phyloP scores from a whole-genome alignment of 2,797 vertebrate species.

The Chelonia mydas region DNA sequence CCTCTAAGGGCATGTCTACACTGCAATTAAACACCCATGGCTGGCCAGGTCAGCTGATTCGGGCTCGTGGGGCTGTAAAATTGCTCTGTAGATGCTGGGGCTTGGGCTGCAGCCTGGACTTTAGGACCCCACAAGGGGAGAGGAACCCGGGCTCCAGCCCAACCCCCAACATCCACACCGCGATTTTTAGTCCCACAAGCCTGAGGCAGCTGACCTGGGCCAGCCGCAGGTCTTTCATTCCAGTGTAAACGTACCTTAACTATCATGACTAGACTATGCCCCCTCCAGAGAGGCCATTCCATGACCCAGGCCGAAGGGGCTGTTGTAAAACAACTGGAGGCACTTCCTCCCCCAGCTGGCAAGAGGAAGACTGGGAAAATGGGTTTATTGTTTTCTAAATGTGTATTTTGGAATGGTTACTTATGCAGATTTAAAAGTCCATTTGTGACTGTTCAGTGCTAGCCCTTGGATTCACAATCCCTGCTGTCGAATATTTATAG shows the following conservation, averaged over 20 bases:
- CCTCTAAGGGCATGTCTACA: not conserved
- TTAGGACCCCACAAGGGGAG: not conserved
- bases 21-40: not conserved
- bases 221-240: too few species aligned
- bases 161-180: too few species aligned
- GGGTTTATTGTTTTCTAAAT: conserved; percentile 49
- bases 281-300: conserved; percentile 19
- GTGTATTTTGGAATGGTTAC: conserved; percentile 36
- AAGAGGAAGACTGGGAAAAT: not conserved
- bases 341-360: not conserved
- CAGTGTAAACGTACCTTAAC: not conserved
- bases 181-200: too few species aligned
- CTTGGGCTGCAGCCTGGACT: not conserved
- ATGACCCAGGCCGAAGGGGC: not conserved
- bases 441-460: not conserved
- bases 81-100: not conserved
- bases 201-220: too few species aligned
- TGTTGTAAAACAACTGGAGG: conserved; percentile 29
- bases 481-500: conserved; percentile 41
- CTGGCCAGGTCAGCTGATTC: not conserved
- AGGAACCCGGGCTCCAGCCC: too few species aligned
- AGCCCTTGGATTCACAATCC: conserved; percentile 24
- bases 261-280: not conserved
- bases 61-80: not conserved
- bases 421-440: conserved; percentile 47